Evolutionary conservation across 35 echinoderm and acorn worm species (phyloP).

Genomic region (Anneissia japonica): DNA sequence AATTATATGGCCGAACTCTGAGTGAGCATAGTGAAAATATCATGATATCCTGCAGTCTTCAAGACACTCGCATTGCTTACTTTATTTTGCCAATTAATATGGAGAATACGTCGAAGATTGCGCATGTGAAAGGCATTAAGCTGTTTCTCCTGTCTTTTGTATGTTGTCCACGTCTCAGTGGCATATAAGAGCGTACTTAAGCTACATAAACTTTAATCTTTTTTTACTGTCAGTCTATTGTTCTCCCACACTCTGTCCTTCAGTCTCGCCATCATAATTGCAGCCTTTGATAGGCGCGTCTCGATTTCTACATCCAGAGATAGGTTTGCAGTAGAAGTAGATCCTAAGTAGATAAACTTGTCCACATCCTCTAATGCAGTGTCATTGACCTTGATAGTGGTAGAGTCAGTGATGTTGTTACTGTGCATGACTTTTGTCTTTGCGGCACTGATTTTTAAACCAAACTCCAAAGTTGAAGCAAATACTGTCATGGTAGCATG

Average conservation of each 20-base stretch:
- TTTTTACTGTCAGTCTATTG: slow-evolving; percentile 1
- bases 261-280: slow-evolving; percentile 32
- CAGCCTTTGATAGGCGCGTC: slow-evolving; percentile 11
- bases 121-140: slow-evolving; percentile 1
- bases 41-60: no score
- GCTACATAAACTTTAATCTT: background rate
- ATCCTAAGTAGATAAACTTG: slow-evolving; percentile 32
- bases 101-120: slow-evolving; percentile 14
- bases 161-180: slow-evolving; percentile 18
- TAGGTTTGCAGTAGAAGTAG: background rate
- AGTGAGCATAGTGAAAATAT: no score
- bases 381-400: slow-evolving; percentile 2
- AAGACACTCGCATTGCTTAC: no score
- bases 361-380: background rate
- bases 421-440: no score
- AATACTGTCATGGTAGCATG: no score
- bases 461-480: no score
- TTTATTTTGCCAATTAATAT: slow-evolving; percentile 4
- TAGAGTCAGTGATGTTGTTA: background rate
- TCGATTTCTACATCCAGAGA: slow-evolving; percentile 37
- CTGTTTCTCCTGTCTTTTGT: background rate
- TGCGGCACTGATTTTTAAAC: no score
- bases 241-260: slow-evolving; percentile 43
- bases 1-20: no score
- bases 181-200: slow-evolving; percentile 7